phyloP scores from a whole-genome alignment of 2,888 invertebrate species.

The Nudaria mundana region DNA sequence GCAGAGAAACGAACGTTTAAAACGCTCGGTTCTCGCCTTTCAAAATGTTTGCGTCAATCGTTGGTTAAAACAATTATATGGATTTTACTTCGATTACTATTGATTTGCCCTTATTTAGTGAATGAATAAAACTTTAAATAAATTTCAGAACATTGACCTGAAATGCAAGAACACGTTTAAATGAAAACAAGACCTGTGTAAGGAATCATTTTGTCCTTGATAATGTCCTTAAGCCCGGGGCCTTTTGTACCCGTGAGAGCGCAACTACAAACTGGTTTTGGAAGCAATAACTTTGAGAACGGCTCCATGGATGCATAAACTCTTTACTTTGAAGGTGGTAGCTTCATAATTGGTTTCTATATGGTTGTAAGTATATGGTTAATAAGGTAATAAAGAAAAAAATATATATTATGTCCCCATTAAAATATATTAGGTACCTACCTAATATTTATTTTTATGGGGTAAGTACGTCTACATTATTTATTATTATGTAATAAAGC shows the following conservation, averaged over 20 bases:
- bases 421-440: too few relatives aligned
- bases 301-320: slow-evolving; percentile 53
- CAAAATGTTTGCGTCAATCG: too few relatives aligned
- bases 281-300: slow-evolving; percentile 38
- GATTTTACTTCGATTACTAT: too few relatives aligned
- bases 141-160: neutral
- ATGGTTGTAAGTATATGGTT: slow-evolving; percentile 11
- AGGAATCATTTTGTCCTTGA: slow-evolving; percentile 29
- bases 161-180: too few relatives aligned
- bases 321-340: slow-evolving; percentile 28
- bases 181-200: slow-evolving; percentile 7
- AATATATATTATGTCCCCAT: too few relatives aligned
- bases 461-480: too few relatives aligned
- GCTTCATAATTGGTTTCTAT: slow-evolving; percentile 35
- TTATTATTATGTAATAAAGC: too few relatives aligned
- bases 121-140: neutral
- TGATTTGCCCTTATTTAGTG: too few relatives aligned
- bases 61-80: too few relatives aligned
- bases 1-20: too few relatives aligned
- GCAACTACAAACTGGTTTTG: slow-evolving; percentile 40
- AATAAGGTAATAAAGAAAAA: slow-evolving; percentile 6
- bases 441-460: too few relatives aligned
- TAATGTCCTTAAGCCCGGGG: slow-evolving; percentile 27
- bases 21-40: too few relatives aligned
- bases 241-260: slow-evolving; percentile 19